Conservation (phyloP, 2,797 vertebrate genomes). For the Poecilia velifera region DNA sequence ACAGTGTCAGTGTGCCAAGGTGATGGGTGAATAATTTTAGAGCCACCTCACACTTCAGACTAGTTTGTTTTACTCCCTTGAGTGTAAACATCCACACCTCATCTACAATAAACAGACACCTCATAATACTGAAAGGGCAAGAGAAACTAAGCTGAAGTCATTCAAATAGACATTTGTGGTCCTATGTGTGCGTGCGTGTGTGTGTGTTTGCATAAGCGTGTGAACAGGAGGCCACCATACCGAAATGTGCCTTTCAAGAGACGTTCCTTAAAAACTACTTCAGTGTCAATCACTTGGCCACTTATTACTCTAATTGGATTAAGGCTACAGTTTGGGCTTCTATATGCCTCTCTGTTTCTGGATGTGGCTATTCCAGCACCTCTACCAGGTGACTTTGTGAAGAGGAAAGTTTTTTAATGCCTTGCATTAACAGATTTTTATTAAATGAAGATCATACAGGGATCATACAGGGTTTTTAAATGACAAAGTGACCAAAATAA, state of each 20-base stretch:
- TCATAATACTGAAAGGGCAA: conserved; percentile 9
- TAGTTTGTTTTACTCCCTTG: conserved; percentile 66
- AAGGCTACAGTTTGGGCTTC: conserved; percentile 61
- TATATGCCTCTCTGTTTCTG: conserved; percentile 41
- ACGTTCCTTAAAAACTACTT: conserved; percentile 51
- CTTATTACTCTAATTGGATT: conserved; percentile 70
- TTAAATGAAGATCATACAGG: too few relatives aligned
- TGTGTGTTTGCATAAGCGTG: conserved; percentile 16
- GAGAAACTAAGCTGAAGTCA: conserved; percentile 22
- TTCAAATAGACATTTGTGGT: conserved; percentile 29
- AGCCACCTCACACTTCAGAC: conserved; percentile 68
- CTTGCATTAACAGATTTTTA: too few relatives aligned
- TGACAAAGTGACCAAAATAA: too few relatives aligned
- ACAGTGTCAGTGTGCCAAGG: conserved; percentile 43
- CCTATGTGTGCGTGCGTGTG: conserved; percentile 13
- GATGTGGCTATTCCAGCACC: conserved; percentile 44
- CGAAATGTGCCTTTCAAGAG: conserved; percentile 58
- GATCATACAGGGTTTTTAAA: too few relatives aligned
- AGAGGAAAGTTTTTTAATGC: background rate
- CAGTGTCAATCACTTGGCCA: conserved; percentile 62
- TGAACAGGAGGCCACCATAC: conserved; percentile 41
- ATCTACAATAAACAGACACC: conserved; percentile 73
- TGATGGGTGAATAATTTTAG: conserved; percentile 62
- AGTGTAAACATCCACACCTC: conserved; percentile 70
- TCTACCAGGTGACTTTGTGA: conserved; percentile 30